Evolutionary conservation across 2,797 vertebrate species (phyloP), one percentile per base, ranked within the genome.

Genomic region (Gila robusta): DNA sequence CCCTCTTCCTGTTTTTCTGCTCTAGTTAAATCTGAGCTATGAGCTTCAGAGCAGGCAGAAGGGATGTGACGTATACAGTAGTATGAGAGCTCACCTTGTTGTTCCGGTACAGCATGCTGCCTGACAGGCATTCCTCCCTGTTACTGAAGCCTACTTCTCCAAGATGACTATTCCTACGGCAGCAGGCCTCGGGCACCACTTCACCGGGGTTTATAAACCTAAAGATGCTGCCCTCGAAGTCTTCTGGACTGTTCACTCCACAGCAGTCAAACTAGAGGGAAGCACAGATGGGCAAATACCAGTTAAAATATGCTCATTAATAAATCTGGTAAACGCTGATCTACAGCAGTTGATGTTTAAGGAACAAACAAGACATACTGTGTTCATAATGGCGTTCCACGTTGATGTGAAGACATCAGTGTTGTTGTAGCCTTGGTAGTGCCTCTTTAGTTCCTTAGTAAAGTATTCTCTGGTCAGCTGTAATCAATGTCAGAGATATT

Each of bases 311-410:
- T 41, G n/a, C 54, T 16, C 1, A 26, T 39, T 3, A 39, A 39
- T 26, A 26, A 6, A 6, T 72, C 44, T 72, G 69, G 16, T 28
- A 28, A 73, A 54, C 4, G 10, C 3, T 35, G n/a, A 52, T 49
- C 19, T 39, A 6, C 59, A 37, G 14, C 47, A 39, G 3, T 4
- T n/a, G 2, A 37, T 64, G 81, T 86, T 81, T 69, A 1, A 28
- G 82, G 64, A 86, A 85, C 11, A n/a, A 77, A n/a, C 16, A 8
- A 79, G 8, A 76, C 26, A 37, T 94, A 98, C 98, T n/a, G 97
- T 98, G 91, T 94, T 97, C 98, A 99, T 99, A 90, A 98, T 96
- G 1, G 97, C 97, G 71, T 98, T 99, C 98, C 98, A 99, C 82
- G 98, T 98, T 88, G 96, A 95, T 8, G 98, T 97, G 93, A 98